Base-by-base conservation (phyloP, 2,797 vertebrate genomes). In the Amazona finschi region DNA sequence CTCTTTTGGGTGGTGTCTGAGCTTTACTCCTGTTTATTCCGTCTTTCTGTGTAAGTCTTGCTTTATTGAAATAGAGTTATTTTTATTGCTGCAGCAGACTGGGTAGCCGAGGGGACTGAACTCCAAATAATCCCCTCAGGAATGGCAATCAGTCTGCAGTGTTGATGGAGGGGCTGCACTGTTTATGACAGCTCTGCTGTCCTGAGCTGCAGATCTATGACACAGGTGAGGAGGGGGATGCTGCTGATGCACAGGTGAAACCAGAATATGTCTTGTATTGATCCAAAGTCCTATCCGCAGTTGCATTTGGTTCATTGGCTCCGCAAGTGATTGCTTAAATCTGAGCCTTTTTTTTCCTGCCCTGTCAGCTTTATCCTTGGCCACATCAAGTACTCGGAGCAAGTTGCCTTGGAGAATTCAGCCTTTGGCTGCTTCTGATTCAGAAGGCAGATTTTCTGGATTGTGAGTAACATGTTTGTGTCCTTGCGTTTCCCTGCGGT, bases 311-410 rank as follows among this genome's bases (percentile, higher is more conserved):
- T 91, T 96, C 85, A 92, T 43, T 14, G n/a, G 65, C 53, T 91
- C 65, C 46, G 73, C 72, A 75, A 52, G 16, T 74, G 74, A 93
- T 91, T 66, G 72, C 49, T 94, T 93, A 38, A 90, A 92, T 87
- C 58, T 22, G 33, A 75, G 25, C 43, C 67, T 50, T 61, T 74
- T 50, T 49, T 90, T 61, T 55, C 52, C 85, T 93, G 60, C 49
- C 24, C 46, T 93, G 89, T 96, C 76, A 80, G 81, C 74, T 90
- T 92, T 95, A 90, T 84, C 85, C 82, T 77, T 90, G 93, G 65
- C 41, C 49, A 19, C 27, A 33, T 81, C 53, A 53, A 91, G 19
- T 78, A 43, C 58, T 50, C 3, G 6, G 61, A 94, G 78, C 44
- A 79, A 90, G n/a, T 58, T 92, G 73, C 89, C 69, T 83, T 88